Percentiles rank a stretch among this genome's conserved stretches.
Evolutionary conservation across 1,140 invertebrate species (phyloP).

Genomic region (Periplaneta americana): DNA sequence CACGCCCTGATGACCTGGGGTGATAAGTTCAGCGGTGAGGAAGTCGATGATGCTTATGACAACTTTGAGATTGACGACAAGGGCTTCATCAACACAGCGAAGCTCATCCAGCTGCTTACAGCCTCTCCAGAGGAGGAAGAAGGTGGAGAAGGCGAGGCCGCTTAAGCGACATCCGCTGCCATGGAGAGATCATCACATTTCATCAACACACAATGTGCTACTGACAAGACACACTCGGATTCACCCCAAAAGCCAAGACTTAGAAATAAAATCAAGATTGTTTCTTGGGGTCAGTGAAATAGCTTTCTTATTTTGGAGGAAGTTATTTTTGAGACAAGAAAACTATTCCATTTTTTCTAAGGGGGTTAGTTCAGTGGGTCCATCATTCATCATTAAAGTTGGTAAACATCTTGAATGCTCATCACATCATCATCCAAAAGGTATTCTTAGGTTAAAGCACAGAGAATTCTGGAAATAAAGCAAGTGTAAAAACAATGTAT

Average conservation of each 20-base stretch:
- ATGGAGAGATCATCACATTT: neutral
- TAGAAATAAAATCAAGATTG: neutral
- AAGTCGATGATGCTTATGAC: constrained; percentile 92
- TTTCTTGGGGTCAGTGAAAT: neutral
- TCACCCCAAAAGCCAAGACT: neutral
- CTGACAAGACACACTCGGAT: neutral
- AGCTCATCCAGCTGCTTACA: constrained; percentile 82
- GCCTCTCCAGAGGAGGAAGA: constrained; percentile 73
- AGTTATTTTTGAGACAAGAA: neutral
- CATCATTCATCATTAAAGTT: neutral
- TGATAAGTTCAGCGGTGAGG: constrained; percentile 90
- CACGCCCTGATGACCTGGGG: constrained; percentile 93
- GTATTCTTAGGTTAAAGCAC: neutral
- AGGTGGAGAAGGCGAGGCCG: constrained; percentile 53
- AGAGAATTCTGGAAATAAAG: neutral
- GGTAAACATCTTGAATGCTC: neutral
- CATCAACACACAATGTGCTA: neutral
- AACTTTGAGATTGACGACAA: constrained; percentile 92
- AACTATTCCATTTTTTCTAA: neutral
- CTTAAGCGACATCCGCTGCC: neutral
- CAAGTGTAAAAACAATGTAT: neutral
- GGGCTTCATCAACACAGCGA: constrained; percentile 86
- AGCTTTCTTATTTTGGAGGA: neutral
- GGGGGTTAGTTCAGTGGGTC: neutral
- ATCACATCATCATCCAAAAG: neutral